Evolutionary conservation across 2,113 vertebrate species (phyloP).

Genomic region (Tapirus terrestris): DNA sequence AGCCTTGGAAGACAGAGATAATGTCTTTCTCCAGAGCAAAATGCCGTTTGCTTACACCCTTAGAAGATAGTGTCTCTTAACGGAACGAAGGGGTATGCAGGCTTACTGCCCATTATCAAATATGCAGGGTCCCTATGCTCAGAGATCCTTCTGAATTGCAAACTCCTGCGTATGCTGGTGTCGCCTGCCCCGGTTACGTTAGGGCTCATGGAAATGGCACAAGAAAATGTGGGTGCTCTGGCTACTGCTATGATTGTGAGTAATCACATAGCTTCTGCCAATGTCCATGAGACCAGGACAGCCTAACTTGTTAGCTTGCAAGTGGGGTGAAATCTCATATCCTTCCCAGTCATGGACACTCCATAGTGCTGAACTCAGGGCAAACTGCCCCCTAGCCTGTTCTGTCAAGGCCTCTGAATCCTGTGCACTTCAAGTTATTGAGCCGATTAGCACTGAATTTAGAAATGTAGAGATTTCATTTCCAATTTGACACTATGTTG

Average conservation of each 20-base stretch:
- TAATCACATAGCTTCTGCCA: neutral
- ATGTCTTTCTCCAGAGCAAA: neutral
- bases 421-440: neutral
- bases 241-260: neutral
- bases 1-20: neutral
- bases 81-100: neutral
- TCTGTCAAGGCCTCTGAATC: neutral
- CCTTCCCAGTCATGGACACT: fast-evolving
- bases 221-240: neutral
- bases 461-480: conserved; percentile 13
- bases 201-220: neutral
- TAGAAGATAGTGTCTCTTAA: neutral
- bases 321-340: neutral
- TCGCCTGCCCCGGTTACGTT: neutral
- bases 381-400: neutral
- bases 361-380: neutral
- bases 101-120: neutral
- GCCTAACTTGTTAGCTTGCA: neutral
- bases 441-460: neutral
- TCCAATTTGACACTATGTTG: neutral
- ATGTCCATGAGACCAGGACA: too few relatives aligned
- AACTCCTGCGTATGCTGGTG: neutral
- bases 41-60: neutral
- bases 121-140: neutral
- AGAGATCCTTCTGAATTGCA: neutral